phyloP scores from a whole-genome alignment of 2,797 vertebrate genomes.

The Danio tinwini region DNA sequence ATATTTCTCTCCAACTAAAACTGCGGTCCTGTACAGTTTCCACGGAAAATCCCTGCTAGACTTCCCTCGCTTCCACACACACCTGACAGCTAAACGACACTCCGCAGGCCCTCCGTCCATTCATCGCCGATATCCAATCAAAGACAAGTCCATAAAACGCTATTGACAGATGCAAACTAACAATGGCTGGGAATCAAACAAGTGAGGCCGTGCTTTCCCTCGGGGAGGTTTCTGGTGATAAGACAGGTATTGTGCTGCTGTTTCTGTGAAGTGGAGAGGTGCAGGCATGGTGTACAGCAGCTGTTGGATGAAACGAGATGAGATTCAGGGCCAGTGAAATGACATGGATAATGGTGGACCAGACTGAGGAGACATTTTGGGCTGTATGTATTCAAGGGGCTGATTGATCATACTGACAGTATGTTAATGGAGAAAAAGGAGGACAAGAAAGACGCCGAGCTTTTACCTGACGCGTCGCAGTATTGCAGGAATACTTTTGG shows the following conservation, averaged over 20 bases:
- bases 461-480: background rate
- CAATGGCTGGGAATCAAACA: conserved; percentile 25
- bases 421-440: conserved; percentile 27
- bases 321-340: conserved; percentile 43
- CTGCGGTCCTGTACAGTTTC: conserved; percentile 56
- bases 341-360: conserved; percentile 38
- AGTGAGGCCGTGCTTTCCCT: conserved; percentile 5
- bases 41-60: conserved; percentile 59
- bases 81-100: conserved; percentile 33
- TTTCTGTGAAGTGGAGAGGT: conserved; percentile 43
- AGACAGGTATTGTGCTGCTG: conserved; percentile 42
- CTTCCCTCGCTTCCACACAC: conserved; percentile 15
- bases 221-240: conserved; percentile 34
- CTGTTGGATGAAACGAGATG: conserved; percentile 47
- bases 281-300: conserved; percentile 42
- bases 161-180: conserved; percentile 43
- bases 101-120: conserved; percentile 1
- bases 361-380: conserved; percentile 33
- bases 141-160: conserved; percentile 15
- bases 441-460: background rate
- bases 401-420: conserved; percentile 36
- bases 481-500: conserved; percentile 2
- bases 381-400: conserved; percentile 41
- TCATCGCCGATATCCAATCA: conserved; percentile 38
- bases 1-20: conserved; percentile 54